phyloP scores from a whole-genome alignment of 2,888 invertebrate species.

The Pemphredon lugubris region DNA sequence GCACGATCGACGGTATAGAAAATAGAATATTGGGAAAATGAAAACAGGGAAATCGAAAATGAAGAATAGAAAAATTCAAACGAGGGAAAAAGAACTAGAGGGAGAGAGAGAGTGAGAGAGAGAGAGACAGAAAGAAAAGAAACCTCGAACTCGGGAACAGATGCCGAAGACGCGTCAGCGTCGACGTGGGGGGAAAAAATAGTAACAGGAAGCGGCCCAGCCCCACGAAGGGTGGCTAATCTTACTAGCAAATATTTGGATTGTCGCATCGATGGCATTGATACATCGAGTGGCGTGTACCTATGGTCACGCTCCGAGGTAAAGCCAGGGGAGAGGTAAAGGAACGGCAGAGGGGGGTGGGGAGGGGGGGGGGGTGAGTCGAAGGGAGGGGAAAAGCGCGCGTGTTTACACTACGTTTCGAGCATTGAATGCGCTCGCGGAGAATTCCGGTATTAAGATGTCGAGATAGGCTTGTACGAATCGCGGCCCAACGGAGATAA shows the following conservation, averaged over 20 bases:
- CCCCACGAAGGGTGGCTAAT: conserved; percentile 69
- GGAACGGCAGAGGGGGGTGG: conserved; percentile 32
- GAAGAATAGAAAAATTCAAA: background rate
- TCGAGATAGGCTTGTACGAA: conserved; percentile 67
- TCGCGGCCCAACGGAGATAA: conserved; percentile 35
- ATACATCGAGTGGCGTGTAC: conserved; percentile 73
- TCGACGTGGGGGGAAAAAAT: conserved; percentile 44
- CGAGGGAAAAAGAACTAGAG: no score
- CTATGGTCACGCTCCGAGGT: conserved; percentile 44
- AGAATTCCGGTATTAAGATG: conserved; percentile 74
- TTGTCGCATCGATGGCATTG: conserved; percentile 78
- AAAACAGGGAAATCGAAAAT: background rate
- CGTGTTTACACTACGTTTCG: conserved; percentile 64
- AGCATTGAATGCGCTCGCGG: conserved; percentile 46
- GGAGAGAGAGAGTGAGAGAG: no score
- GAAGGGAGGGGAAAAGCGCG: no score
- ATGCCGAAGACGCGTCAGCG: conserved; percentile 45
- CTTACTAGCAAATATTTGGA: conserved; percentile 80
- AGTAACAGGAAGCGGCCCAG: conserved; percentile 71
- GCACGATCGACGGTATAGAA: no score
- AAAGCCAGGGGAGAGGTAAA: conserved; percentile 50
- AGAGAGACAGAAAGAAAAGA: no score
- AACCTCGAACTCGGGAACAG: no score
- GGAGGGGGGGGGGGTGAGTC: conserved; percentile 19
- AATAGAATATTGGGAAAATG: background rate